These are phyloP conservation scores for Formicarius rufipectus DNA, from an alignment of 2,113 vertebrate genomes.

Conservation along the genomic window DNA sequence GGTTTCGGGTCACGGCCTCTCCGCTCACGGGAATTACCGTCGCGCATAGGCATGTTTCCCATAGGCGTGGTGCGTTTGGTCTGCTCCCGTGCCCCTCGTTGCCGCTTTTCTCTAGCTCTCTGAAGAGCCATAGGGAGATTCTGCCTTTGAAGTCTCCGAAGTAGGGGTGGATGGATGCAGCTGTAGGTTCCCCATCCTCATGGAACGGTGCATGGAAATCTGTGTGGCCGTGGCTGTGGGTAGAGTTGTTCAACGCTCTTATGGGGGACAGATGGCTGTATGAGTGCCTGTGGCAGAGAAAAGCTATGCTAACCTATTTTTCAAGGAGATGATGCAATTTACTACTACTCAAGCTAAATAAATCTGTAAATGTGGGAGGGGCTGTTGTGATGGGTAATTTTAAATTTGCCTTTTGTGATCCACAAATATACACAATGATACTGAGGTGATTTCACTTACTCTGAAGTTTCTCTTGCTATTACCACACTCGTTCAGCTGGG, in stretches of 20 bases:
- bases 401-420: not conserved
- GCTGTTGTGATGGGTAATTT: not conserved
- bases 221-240: not conserved
- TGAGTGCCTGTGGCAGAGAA: not conserved
- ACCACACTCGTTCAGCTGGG: not conserved
- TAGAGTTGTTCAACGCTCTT: not conserved
- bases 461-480: not conserved
- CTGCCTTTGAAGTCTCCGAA: not conserved
- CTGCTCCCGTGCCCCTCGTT: not conserved
- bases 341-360: constrained; percentile 17
- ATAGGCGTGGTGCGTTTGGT: not conserved
- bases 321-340: constrained; percentile 7
- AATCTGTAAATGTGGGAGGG: constrained; percentile 24
- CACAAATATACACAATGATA: no score
- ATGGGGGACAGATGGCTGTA: not conserved
- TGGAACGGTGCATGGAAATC: not conserved
- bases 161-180: not conserved
- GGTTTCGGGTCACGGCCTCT: not conserved
- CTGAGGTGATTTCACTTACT: not conserved
- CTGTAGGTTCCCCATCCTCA: not conserved
- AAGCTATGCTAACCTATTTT: constrained; percentile 26
- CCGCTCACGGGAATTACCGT: not conserved
- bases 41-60: not conserved
- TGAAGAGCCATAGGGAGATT: not conserved
- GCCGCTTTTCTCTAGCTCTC: no score